Conservation (phyloP, 2,888 invertebrate species). For the Stegana nigrithorax region DNA sequence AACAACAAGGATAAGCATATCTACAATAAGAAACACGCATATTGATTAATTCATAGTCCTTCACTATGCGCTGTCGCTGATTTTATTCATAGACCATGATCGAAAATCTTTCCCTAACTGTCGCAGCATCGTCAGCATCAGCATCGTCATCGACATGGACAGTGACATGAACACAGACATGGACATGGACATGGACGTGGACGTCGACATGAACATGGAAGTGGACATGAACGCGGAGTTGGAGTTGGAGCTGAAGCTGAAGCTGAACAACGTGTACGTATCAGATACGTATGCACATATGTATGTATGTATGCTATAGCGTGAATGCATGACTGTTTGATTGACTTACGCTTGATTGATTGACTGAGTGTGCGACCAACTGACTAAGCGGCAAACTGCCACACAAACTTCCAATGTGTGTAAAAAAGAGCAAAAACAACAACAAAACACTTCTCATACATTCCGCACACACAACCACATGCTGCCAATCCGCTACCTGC, state of each 20-base stretch:
- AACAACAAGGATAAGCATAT: not conserved
- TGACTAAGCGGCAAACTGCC: slow-evolving; percentile 28
- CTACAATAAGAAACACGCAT: not conserved
- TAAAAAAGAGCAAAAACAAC: not conserved
- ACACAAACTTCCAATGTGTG: slow-evolving; percentile 24
- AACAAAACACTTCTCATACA: not conserved
- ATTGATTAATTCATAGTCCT: slow-evolving; percentile 4
- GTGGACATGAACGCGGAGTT: not conserved
- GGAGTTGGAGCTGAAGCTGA: too few relatives aligned
- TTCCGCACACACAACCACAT: too few relatives aligned
- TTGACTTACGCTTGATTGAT: slow-evolving; percentile 33
- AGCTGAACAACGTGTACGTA: not conserved
- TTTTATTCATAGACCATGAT: too few relatives aligned
- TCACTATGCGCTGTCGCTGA: too few relatives aligned
- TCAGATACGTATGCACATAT: too few relatives aligned
- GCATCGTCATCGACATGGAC: not conserved
- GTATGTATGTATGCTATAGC: too few relatives aligned
- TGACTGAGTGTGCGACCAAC: slow-evolving; percentile 36
- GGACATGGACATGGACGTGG: too few relatives aligned
- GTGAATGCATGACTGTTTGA: not conserved
- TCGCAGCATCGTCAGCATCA: not conserved
- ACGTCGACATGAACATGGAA: not conserved
- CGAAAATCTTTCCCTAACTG: too few relatives aligned
- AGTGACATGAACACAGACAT: too few relatives aligned
- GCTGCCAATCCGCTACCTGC: too few relatives aligned